phyloP scores from a whole-genome alignment of 2,888 invertebrate species.

The Cenopis cana region DNA sequence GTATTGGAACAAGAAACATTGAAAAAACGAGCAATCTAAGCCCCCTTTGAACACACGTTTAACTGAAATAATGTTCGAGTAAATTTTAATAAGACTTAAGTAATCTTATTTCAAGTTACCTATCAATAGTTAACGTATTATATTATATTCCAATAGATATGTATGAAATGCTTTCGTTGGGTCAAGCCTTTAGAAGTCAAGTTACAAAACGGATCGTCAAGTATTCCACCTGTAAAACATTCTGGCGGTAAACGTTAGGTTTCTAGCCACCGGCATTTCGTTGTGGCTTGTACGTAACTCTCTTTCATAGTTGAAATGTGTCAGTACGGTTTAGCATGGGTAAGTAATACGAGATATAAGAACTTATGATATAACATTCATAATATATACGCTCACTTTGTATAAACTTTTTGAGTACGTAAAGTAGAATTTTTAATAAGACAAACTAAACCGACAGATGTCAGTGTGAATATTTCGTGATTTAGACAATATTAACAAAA shows the following conservation, averaged over 20 bases:
- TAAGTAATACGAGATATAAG: too few relatives aligned
- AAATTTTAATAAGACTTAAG: neutral
- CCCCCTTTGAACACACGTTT: too few relatives aligned
- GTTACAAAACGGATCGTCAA: constrained; percentile 27
- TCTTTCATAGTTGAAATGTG: constrained; percentile 1
- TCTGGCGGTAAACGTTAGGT: constrained; percentile 23
- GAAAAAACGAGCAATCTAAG: too few relatives aligned
- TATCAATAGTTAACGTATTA: neutral
- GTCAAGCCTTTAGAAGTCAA: constrained; percentile 22
- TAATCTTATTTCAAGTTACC: neutral
- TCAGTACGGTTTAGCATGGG: neutral
- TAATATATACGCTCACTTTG: too few relatives aligned
- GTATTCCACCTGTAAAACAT: constrained; percentile 37
- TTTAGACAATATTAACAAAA: too few relatives aligned
- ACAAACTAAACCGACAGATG: too few relatives aligned
- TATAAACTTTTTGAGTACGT: too few relatives aligned
- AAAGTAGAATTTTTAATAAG: too few relatives aligned
- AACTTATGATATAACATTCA: too few relatives aligned
- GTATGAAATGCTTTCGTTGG: neutral
- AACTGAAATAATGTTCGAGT: neutral
- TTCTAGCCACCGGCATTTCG: constrained; percentile 50
- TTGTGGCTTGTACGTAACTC: constrained; percentile 36
- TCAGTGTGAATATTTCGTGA: too few relatives aligned
- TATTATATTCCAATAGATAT: neutral
- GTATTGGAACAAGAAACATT: too few relatives aligned